A percentile compares a stretch with the other conserved stretches of the same genome.
Conservation (phyloP, 2,113 vertebrate genomes). For the Phaethornis superciliosus region DNA sequence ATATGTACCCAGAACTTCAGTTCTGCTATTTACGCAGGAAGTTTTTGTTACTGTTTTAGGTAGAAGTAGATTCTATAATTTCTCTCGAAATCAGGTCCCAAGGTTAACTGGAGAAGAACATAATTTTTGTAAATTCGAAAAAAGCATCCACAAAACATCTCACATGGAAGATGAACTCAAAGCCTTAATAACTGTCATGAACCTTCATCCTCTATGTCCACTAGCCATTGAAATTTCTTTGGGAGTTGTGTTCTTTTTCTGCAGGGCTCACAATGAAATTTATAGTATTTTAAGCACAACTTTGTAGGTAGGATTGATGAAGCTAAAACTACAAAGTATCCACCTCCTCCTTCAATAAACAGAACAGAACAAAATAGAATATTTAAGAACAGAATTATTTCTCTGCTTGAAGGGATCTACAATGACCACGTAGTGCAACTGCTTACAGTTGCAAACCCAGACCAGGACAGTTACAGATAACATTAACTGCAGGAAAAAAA, state of each 20-base stretch:
- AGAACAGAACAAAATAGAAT: background rate
- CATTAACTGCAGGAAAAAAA: background rate
- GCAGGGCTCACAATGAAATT: background rate
- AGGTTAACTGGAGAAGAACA: background rate
- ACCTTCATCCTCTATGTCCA: background rate
- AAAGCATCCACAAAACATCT: background rate
- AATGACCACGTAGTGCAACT: background rate
- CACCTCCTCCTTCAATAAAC: background rate
- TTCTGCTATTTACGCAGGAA: background rate
- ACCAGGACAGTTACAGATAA: background rate
- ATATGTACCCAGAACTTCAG: background rate
- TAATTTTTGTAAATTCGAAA: background rate
- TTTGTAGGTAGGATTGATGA: background rate
- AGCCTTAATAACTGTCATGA: background rate
- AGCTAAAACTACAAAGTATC: background rate
- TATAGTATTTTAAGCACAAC: background rate
- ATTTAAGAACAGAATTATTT: background rate
- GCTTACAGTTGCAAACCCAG: no score
- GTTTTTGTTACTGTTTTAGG: background rate
- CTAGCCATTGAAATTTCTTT: background rate
- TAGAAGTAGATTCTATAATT: background rate
- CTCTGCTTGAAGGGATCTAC: background rate
- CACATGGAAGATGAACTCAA: background rate
- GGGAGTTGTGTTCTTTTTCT: background rate
- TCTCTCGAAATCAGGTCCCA: background rate